Evolutionary conservation across 2,888 invertebrate species (phyloP), one percentile per base, ranked within the genome.

Genomic region (Troides helena): DNA sequence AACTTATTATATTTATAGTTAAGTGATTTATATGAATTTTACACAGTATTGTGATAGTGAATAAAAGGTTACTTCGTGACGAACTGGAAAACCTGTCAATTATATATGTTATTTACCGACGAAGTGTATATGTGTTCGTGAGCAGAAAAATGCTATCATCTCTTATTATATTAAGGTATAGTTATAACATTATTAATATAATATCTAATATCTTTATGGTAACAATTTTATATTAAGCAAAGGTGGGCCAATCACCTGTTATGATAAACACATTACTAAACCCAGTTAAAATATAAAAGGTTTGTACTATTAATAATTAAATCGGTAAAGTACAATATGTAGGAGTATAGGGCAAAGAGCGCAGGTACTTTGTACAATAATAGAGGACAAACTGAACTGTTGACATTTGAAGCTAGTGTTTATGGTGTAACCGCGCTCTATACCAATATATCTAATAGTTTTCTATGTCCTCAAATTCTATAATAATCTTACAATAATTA

Each of bases 381-480:
- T 58, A 43, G 53, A 18, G 30, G 57, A 58, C 36, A 30, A 25
- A 63, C 50, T 50, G 12, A n/a, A 36, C 58, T 30, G 36, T 58
- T 68, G 68, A 58, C 68, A 68, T 68, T 68, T 68, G 17, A 58
- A n/a, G 36, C 60, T 25, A 60, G 50, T 50, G 14, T 18, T 63
- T 36, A 67, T 61, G 61, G 60, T 23, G 50, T 67, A 61, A 61
- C n/a, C 36, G 60, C 7, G 10, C 25, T 56, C 4, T 36, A 56
- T 10, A 5, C 36, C 36, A 14, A 60, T 36, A 39, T 30, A 36
- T 18, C 30, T 43, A 65, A 17, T 17, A 65, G n/a, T 17, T 61
- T 46, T 18, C 65, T 23, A 58, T 59, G 58, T 25, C 58, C 58
- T n/a, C 46, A 46, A 59, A 46, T 36, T 60, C 36, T 14, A 30